Evolutionary conservation across 1,140 invertebrate species (phyloP).

Genomic region (Conus betulinus): DNA sequence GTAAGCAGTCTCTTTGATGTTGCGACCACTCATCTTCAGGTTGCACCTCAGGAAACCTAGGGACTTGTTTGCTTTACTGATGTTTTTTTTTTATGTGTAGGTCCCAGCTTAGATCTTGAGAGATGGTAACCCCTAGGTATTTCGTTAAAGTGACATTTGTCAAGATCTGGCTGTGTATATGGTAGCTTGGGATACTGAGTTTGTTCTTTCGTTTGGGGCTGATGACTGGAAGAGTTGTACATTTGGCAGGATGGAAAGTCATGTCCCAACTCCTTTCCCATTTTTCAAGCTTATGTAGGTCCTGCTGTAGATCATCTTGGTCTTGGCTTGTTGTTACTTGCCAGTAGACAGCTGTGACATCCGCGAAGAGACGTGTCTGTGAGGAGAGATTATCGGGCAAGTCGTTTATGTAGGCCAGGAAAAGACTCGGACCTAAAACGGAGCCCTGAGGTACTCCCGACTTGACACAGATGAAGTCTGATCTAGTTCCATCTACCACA

Average conservation of each 20-base stretch:
- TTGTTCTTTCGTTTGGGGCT: not conserved
- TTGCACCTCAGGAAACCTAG: constrained; percentile 27
- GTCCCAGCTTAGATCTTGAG: not conserved
- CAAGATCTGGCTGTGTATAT: not conserved
- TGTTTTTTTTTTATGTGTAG: not conserved
- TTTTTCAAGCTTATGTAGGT: too few relatives aligned
- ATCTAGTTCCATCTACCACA: not conserved
- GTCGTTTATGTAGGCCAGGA: too few relatives aligned
- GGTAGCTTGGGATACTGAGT: not conserved
- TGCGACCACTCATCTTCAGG: constrained; percentile 16
- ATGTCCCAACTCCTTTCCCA: not conserved
- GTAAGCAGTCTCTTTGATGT: constrained; percentile 40
- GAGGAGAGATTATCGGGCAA: too few relatives aligned
- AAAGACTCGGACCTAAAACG: too few relatives aligned
- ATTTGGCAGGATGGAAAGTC: not conserved
- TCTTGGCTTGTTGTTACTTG: too few relatives aligned
- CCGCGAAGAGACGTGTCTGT: too few relatives aligned
- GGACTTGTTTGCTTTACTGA: constrained; percentile 23
- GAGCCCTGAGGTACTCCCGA: too few relatives aligned
- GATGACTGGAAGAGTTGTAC: not conserved
- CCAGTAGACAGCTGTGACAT: too few relatives aligned
- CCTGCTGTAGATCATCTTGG: too few relatives aligned
- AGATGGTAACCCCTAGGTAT: constrained; percentile 14
- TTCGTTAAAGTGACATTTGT: constrained; percentile 29
- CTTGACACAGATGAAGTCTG: too few relatives aligned